Evolutionary conservation across 2,888 invertebrate genomes (phyloP).

Genomic region (Branchipolynoe longqiensis): DNA sequence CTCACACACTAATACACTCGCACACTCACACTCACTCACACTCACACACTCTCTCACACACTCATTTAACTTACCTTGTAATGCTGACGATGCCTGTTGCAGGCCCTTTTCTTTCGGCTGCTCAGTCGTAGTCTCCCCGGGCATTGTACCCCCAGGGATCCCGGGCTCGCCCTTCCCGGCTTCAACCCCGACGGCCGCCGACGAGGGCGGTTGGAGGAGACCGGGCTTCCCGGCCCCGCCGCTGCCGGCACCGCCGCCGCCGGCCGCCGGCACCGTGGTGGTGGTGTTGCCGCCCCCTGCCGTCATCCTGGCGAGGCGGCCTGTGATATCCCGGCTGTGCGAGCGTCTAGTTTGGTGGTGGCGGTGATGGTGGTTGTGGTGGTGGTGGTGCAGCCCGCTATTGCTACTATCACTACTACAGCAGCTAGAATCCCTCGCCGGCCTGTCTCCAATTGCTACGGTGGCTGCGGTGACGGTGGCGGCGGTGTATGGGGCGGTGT

Average conservation of each 20-base stretch:
- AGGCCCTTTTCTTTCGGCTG: neutral
- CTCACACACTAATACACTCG: neutral
- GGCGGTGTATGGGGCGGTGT: neutral
- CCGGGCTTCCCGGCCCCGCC: neutral
- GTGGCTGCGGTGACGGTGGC: neutral
- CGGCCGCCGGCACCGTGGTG: neutral
- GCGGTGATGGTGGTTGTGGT: neutral
- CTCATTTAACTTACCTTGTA: constrained; percentile 12
- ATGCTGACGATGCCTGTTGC: neutral
- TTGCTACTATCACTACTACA: neutral
- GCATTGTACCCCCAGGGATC: neutral
- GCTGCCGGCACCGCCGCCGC: neutral
- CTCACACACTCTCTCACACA: neutral
- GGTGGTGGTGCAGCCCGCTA: neutral
- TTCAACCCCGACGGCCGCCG: neutral
- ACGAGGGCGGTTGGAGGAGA: no score
- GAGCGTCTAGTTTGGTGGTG: neutral
- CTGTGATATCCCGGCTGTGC: neutral
- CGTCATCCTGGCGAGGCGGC: constrained; percentile 10
- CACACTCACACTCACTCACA: neutral
- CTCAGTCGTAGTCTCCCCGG: neutral
- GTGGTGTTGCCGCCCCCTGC: constrained; percentile 13
- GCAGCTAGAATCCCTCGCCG: neutral
- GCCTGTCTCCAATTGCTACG: neutral
- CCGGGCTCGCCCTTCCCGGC: neutral